A percentile compares a stretch with the other conserved stretches of the same genome.
Evolutionary conservation across 2,888 invertebrate species (phyloP).

Genomic region (Volucella inflata): DNA sequence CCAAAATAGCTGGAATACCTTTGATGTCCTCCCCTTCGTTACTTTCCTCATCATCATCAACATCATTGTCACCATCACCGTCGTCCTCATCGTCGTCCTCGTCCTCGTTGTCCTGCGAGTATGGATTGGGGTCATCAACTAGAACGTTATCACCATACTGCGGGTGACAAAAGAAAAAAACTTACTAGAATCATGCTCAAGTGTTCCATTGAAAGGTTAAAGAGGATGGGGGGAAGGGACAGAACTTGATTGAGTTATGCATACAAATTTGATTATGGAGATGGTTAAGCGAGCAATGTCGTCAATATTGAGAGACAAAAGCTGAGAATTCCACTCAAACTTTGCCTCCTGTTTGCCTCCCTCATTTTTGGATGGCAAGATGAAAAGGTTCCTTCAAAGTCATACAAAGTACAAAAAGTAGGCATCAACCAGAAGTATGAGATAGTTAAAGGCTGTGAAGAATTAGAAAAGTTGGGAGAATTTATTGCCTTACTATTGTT

Average conservation of each 20-base stretch:
- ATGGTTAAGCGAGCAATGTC: constrained; percentile 30
- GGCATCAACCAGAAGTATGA: constrained; percentile 12
- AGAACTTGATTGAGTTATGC: constrained; percentile 65
- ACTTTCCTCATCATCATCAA: constrained; percentile 29
- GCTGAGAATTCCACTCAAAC: constrained; percentile 20
- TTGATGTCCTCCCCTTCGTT: constrained; percentile 38
- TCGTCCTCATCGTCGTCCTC: constrained; percentile 74
- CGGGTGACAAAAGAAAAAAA: constrained; percentile 62
- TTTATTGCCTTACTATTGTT: constrained; percentile 51
- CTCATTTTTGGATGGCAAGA: constrained; percentile 4
- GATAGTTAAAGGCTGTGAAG: constrained; percentile 17
- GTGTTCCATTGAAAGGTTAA: constrained; percentile 14
- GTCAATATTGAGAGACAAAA: constrained; percentile 13
- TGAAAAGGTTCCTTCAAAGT: constrained; percentile 45
- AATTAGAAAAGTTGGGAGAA: constrained; percentile 42
- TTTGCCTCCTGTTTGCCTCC: background rate
- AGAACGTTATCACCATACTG: constrained; percentile 79
- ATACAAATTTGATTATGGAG: constrained; percentile 64
- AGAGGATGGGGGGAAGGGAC: constrained; percentile 7
- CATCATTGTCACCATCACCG: constrained; percentile 63
- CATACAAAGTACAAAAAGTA: constrained; percentile 34
- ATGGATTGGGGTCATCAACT: constrained; percentile 79
- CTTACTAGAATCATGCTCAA: constrained; percentile 26
- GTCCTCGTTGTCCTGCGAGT: constrained; percentile 69
- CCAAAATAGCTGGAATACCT: constrained; percentile 53